These are phyloP conservation scores for Poecilia picta DNA, from an alignment of 2,797 vertebrate species.

Conservation along the genomic window DNA sequence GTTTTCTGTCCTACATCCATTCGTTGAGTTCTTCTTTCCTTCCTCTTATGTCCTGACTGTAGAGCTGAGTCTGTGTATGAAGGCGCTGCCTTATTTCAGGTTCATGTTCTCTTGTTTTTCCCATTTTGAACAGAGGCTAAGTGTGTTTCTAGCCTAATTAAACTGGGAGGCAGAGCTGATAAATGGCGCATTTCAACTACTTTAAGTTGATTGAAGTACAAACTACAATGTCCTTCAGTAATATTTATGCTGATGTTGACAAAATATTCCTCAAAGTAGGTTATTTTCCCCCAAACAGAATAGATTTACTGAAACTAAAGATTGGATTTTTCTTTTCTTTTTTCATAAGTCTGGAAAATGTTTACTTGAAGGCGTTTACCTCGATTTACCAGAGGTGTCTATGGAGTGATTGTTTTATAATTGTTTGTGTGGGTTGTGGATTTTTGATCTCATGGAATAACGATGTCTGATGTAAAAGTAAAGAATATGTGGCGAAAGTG, in stretches of 20 bases:
- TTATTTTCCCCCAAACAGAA: not conserved
- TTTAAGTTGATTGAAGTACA: not conserved
- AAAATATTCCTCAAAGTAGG: not conserved
- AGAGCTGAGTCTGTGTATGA: not conserved
- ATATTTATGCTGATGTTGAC: not conserved
- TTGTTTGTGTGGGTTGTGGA: not conserved
- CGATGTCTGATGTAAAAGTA: not conserved
- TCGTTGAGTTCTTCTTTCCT: not conserved
- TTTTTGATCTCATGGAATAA: not conserved
- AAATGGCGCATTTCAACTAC: not conserved
- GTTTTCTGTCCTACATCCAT: not conserved
- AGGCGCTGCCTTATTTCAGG: not conserved
- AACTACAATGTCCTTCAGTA: not conserved
- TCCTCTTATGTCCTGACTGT: not conserved
- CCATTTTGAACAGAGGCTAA: not conserved
- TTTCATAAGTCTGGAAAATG: not conserved
- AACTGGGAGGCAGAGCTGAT: not conserved
- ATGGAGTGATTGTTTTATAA: not conserved
- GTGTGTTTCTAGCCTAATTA: not conserved
- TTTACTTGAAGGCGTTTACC: not conserved
- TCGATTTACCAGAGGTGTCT: not conserved
- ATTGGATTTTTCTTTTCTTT: not conserved
- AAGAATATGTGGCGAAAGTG: not conserved
- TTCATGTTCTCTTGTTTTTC: not conserved
- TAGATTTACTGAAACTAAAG: not conserved